Conservation (phyloP, 1,140 invertebrate genomes). For the Contarinia nasturtii region DNA sequence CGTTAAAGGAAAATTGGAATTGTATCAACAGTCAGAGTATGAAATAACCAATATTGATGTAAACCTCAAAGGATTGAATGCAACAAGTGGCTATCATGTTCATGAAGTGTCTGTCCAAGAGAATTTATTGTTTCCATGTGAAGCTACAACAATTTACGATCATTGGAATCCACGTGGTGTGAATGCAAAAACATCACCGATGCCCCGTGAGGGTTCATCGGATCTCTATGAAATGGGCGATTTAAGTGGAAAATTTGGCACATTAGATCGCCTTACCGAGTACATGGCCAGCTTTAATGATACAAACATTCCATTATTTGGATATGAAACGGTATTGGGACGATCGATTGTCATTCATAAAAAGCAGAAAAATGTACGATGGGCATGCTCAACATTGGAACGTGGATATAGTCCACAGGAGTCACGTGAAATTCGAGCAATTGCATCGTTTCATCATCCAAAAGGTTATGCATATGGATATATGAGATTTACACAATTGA, state of each 20-base stretch:
- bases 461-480: conserved; percentile 71
- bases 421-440: conserved; percentile 63
- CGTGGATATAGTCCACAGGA: conserved; percentile 70
- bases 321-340: conserved; percentile 51
- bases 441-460: conserved; percentile 84
- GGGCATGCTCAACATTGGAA: conserved; percentile 69
- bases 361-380: conserved; percentile 39
- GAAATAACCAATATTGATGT: conserved; percentile 64
- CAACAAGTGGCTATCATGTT: conserved; percentile 56
- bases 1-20: conserved; percentile 55
- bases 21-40: conserved; percentile 68
- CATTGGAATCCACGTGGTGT: conserved; percentile 67
- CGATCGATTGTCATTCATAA: conserved; percentile 75
- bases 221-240: conserved; percentile 84
- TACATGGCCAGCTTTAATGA: conserved; percentile 52
- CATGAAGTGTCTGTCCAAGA: conserved; percentile 67
- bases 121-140: conserved; percentile 75
- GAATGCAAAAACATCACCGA: conserved; percentile 35
- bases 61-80: conserved; percentile 48
- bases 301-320: conserved; percentile 67
- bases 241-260: conserved; percentile 76
- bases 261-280: conserved; percentile 35
- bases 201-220: conserved; percentile 41
- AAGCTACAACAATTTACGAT: conserved; percentile 55
- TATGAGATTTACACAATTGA: conserved; percentile 70